Base-by-base conservation (phyloP, 2,888 invertebrate species). In the Tholera decimalis region DNA sequence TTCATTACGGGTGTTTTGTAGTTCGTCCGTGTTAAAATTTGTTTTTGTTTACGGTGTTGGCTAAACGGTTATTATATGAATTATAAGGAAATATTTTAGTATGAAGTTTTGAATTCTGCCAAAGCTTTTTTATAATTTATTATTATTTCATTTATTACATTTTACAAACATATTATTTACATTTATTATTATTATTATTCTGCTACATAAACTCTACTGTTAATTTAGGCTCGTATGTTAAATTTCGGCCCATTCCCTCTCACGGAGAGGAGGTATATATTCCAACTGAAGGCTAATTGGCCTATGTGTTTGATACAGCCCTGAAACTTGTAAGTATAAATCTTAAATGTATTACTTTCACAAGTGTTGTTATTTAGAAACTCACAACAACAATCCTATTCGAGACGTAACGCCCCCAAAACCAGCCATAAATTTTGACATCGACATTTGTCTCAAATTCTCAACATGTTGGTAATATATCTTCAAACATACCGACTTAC, bases 401-500 rank as follows among this genome's bases (percentile, higher is more conserved):
- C 11, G 11, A 30, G 44, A 54, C 41, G 11, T 44, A 30, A 46
- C 13, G 18, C 22, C 8, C 35, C 46, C 15, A 22, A 41, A 67
- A 55, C 8, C 8, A 39, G 18, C 26, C 24, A 55, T 74, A 74
- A 69, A 74, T 74, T 62, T 22, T 37, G 63, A 64, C 39, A 63
- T 59, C 24, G 63, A 53, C 39, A 57, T 35, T 56, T 53, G 59
- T 63, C 59, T 46, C 37, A 70, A 54, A 61, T 50, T 69, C 39
- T 72, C 55, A 63, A 69, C 56, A 69, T 58, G 28, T 59, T 55
- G 20, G 62, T 43, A 74, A 62, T 68, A 59, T 53, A 68, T 73
- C 69, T 69, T 49, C 22, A 37, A 73, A 62, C 30, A 60, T 65
- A 61, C 39, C 60, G 39, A 55, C 62, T 56, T 63, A 54, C 43